Percentiles rank a stretch among this genome's conserved stretches.
Conservation (phyloP, 1,140 invertebrate species). For the Leptinotarsa lineolata region DNA sequence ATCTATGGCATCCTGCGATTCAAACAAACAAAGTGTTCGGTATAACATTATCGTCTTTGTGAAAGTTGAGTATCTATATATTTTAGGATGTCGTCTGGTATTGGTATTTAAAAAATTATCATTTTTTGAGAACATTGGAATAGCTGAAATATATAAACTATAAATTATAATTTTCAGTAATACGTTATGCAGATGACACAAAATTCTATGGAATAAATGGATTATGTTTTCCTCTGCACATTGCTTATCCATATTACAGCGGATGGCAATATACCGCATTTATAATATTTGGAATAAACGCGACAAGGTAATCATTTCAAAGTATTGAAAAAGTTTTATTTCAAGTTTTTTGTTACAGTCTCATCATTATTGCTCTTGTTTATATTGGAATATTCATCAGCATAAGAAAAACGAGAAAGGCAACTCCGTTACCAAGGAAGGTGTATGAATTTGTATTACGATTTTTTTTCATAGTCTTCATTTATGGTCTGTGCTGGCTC, state of each 20-base stretch:
- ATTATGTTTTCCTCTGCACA: conserved; percentile 75
- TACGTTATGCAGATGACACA: background rate
- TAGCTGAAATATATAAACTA: too few relatives aligned
- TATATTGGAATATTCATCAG: conserved; percentile 70
- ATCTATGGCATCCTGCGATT: too few relatives aligned
- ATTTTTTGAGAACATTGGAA: too few relatives aligned
- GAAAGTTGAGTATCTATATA: too few relatives aligned
- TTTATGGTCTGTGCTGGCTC: conserved; percentile 75
- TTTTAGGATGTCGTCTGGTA: too few relatives aligned
- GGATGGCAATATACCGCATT: conserved; percentile 80
- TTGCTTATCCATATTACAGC: conserved; percentile 69
- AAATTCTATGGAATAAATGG: conserved; percentile 73
- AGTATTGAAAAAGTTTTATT: background rate
- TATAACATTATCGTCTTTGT: too few relatives aligned
- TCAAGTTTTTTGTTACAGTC: conserved; percentile 54
- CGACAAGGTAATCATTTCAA: conserved; percentile 57
- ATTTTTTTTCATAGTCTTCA: conserved; percentile 77
- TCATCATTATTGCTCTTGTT: conserved; percentile 66
- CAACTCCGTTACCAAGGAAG: conserved; percentile 63
- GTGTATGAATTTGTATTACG: conserved; percentile 73
- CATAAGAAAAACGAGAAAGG: conserved; percentile 65
- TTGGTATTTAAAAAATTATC: too few relatives aligned
- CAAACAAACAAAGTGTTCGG: too few relatives aligned
- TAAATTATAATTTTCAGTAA: background rate
- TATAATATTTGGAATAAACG: conserved; percentile 73